These are phyloP conservation scores for Tetragonula carbonaria DNA, from an alignment of 2,888 invertebrate genomes.

Conservation along the genomic window DNA sequence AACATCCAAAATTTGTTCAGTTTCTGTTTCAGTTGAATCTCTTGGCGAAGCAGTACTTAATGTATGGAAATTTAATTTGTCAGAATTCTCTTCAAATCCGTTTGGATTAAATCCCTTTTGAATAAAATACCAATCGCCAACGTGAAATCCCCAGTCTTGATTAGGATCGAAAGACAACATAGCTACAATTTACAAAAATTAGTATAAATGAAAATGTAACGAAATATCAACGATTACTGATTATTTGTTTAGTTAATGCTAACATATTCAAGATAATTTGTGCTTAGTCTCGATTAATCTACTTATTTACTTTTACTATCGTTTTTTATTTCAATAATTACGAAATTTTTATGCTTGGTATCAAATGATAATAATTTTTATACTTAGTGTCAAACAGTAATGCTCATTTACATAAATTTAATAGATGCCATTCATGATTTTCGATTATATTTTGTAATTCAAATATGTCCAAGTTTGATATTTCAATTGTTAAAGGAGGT, in stretches of 20 bases:
- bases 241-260: not conserved
- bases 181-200: constrained; percentile 60
- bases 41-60: constrained; percentile 6
- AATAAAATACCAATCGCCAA: constrained; percentile 78
- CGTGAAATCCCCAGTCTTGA: constrained; percentile 74
- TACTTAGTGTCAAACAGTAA: not conserved
- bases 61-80: constrained; percentile 26
- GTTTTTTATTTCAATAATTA: not conserved
- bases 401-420: constrained; percentile 66
- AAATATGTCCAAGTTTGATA: constrained; percentile 50
- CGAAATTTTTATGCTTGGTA: not conserved
- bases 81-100: constrained; percentile 18
- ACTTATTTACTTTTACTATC: not conserved
- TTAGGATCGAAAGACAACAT: constrained; percentile 70
- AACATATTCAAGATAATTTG: not conserved
- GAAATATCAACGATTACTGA: not conserved
- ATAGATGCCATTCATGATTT: constrained; percentile 28
- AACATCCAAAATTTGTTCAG: not conserved
- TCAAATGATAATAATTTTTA: not conserved
- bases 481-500: constrained; percentile 24
- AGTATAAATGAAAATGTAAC: not conserved
- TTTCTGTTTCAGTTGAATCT: not conserved
- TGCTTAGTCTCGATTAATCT: not conserved
- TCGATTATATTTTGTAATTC: constrained; percentile 27
- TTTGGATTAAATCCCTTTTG: constrained; percentile 49